Percentiles rank a stretch among this genome's conserved stretches.
These are phyloP conservation scores for Rousettus madagascariensis DNA, from an alignment of 2,797 vertebrate genomes.

Conservation along the genomic window DNA sequence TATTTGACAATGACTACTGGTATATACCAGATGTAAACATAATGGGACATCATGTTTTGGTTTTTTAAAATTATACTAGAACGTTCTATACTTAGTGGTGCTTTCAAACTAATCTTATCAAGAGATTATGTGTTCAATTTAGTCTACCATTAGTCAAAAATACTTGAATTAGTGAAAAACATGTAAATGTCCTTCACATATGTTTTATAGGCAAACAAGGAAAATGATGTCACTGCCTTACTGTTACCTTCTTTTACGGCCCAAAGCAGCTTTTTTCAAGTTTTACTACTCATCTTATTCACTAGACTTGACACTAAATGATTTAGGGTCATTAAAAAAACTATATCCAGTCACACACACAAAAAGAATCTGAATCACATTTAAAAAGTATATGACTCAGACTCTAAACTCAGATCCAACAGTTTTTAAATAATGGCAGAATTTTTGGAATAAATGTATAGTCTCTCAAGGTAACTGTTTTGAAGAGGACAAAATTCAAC, in stretches of 20 bases:
- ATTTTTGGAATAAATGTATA: neutral
- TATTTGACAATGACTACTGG: neutral
- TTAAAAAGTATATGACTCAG: neutral
- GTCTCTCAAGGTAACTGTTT: neutral
- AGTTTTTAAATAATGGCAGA: neutral
- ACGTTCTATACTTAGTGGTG: neutral
- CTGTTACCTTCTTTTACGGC: neutral
- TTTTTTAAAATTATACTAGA: neutral
- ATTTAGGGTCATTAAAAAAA: neutral
- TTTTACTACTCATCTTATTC: neutral
- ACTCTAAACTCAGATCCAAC: neutral
- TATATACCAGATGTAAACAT: neutral
- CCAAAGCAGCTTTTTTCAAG: neutral
- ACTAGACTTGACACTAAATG: neutral
- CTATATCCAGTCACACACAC: neutral
- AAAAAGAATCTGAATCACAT: neutral
- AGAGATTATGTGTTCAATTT: neutral
- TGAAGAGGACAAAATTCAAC: conserved; percentile 20
- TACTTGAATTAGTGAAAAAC: conserved; percentile 23
- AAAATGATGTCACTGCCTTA: neutral
- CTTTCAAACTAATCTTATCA: neutral
- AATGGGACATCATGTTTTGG: neutral
- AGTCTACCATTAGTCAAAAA: neutral
- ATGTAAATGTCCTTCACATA: neutral
- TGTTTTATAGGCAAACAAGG: conserved; percentile 13